Base-by-base conservation (phyloP, 2,797 vertebrate species). In the Poliocrania exsul region DNA sequence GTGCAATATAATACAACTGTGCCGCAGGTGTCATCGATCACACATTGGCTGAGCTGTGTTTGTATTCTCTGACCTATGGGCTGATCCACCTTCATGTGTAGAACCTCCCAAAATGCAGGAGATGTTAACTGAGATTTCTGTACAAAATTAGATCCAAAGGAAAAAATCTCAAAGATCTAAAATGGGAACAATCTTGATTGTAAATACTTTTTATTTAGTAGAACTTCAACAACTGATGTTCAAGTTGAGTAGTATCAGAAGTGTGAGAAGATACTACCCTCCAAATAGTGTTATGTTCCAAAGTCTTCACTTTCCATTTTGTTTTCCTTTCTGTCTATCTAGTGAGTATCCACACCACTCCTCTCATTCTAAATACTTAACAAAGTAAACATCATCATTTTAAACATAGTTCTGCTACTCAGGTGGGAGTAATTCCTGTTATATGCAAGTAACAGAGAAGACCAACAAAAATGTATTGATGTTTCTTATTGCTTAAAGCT, bases 1-100 rank as follows among this genome's bases (percentile, higher is more conserved):
- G 75, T 44, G 57, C 56, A 6, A 1, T 17, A 3, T 7, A 49
- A 35, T 13, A 28, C 71, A 50, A 2, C 54, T 18, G 37, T 0
- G 0, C 88, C 0, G 1, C 24, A 65, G 81, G 67, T 53, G 25
- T 20, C 60, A 33, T 84, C 20, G 13, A 2, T 37, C 86, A 51
- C 69, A 10, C 3, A 1, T 9, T 49, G 56, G 37, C 64, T 56
- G 56, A 61, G 78, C 78, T 77, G 53, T 7, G 16, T 33, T 73
- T 49, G 8, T 66, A 35, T 17, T 64, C 71, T 67, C 40, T 74
- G 64, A 73, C 70, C 77, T 9, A 1, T 38, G 72, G 38, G 70
- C 49, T 46, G 38, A 40, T 61, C 38, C 49, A n/a, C 6, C 8
- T 23, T 5, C 0, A 5, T 18, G 51, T 28, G 40, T 50, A 57